Evolutionary conservation across 2,113 vertebrate species (phyloP).

Genomic region (Anas platyrhynchos): DNA sequence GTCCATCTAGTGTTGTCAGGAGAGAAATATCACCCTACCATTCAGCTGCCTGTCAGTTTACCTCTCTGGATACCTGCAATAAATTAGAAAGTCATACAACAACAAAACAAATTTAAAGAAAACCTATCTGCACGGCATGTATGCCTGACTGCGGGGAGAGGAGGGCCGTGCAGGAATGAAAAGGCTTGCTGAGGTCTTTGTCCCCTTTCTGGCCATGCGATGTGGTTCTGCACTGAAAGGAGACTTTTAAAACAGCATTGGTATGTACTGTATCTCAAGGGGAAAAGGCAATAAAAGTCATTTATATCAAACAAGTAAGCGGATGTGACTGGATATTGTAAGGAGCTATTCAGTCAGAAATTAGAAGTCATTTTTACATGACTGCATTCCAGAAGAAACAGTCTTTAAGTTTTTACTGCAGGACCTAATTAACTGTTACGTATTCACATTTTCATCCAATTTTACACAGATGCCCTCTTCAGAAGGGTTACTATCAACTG

Average conservation of each 20-base stretch:
- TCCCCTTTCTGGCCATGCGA: not conserved
- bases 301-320: not conserved
- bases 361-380: constrained; percentile 7
- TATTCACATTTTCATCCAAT: not conserved
- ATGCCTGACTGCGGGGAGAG: not conserved
- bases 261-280: not conserved
- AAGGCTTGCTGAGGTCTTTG: not conserved
- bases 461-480: not conserved
- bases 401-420: not conserved
- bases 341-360: not conserved
- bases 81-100: not conserved
- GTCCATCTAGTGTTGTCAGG: constrained; percentile 7
- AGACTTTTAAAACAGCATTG: not conserved
- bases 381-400: not conserved
- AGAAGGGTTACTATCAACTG: not conserved
- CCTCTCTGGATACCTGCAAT: not conserved
- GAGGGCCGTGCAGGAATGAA: not conserved
- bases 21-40: constrained; percentile 2
- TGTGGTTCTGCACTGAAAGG: not conserved
- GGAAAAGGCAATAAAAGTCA: not conserved
- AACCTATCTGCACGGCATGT: rapidly evolving
- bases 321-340: constrained; percentile 28
- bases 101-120: not conserved
- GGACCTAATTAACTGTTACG: not conserved
- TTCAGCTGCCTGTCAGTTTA: not conserved